Evolutionary conservation across 2,113 vertebrate species (phyloP).

Genomic region (Percina caprodes): DNA sequence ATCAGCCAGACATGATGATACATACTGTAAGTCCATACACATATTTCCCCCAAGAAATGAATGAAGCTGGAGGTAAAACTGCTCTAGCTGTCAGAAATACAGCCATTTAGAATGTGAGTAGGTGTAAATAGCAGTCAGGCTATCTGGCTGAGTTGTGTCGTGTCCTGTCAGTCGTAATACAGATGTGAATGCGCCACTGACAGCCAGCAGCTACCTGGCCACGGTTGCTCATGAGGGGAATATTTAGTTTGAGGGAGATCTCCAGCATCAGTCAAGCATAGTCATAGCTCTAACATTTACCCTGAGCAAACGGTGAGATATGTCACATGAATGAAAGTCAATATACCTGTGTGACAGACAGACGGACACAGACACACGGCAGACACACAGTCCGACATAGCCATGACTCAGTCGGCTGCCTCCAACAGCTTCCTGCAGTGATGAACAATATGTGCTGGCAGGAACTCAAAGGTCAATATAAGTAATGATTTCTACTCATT

Average conservation of each 20-base stretch:
- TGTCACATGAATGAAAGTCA: conserved; percentile 70
- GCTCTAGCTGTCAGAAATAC: conserved; percentile 52
- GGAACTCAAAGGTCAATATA: conserved; percentile 52
- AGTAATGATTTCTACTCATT: conserved; percentile 45
- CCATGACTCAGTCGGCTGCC: conserved; percentile 52
- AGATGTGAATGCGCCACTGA: conserved; percentile 53
- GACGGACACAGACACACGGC: conserved; percentile 32
- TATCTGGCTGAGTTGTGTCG: conserved; percentile 51
- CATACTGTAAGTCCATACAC: conserved; percentile 21
- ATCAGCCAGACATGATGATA: conserved; percentile 33
- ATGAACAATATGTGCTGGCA: conserved; percentile 47
- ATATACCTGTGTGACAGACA: conserved; percentile 53
- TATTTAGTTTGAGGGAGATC: conserved; percentile 63
- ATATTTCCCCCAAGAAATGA: conserved; percentile 30
- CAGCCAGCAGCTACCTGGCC: conserved; percentile 45
- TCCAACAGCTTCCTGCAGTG: conserved; percentile 38
- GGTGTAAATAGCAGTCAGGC: conserved; percentile 56
- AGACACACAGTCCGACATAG: conserved; percentile 33
- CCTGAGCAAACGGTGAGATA: conserved; percentile 61
- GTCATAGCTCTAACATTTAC: conserved; percentile 71
- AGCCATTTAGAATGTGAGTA: conserved; percentile 36
- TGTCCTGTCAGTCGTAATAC: conserved; percentile 59
- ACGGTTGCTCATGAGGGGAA: conserved; percentile 36
- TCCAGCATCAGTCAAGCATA: conserved; percentile 63
- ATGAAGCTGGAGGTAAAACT: conserved; percentile 33